Conservation (phyloP, 2,797 vertebrate genomes). For the Pelochelys cantorii region DNA sequence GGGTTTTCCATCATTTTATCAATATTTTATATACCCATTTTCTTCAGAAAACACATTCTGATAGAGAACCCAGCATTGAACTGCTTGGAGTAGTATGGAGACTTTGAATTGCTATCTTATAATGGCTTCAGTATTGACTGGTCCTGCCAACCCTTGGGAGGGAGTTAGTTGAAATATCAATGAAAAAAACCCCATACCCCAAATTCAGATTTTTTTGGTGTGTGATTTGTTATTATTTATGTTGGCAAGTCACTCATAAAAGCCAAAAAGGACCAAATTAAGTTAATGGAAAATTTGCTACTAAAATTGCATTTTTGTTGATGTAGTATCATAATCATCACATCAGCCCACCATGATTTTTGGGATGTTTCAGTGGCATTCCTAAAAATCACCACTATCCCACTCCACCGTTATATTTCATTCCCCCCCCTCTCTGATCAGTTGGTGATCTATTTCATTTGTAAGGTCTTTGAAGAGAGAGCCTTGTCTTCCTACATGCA, state of each 20-base stretch:
- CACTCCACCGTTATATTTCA: not conserved
- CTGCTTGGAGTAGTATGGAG: slow-evolving; percentile 53
- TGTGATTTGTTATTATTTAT: not conserved
- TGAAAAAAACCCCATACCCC: not conserved
- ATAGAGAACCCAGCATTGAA: slow-evolving; percentile 81
- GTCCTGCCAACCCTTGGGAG: slow-evolving; percentile 73
- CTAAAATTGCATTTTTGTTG: not conserved
- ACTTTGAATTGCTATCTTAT: slow-evolving; percentile 80
- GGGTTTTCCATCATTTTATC: slow-evolving; percentile 30
- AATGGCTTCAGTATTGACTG: slow-evolving; percentile 80
- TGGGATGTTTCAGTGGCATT: slow-evolving; percentile 16
- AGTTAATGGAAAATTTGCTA: slow-evolving; percentile 50
- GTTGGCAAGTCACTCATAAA: slow-evolving; percentile 28
- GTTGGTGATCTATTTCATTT: not conserved
- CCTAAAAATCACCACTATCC: not conserved
- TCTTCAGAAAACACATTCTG: slow-evolving; percentile 57
- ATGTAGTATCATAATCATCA: not conserved
- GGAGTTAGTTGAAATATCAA: slow-evolving; percentile 70
- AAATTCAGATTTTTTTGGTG: not conserved
- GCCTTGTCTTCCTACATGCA: not conserved
- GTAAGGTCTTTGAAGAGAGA: not conserved
- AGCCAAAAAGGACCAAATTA: not conserved
- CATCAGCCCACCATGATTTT: not conserved
- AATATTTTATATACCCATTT: slow-evolving; percentile 65
- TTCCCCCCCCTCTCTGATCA: not conserved